Percentiles rank a stretch among this genome's conserved stretches.
Conservation (phyloP, 2,888 invertebrate species). For the Leucoma salicis region DNA sequence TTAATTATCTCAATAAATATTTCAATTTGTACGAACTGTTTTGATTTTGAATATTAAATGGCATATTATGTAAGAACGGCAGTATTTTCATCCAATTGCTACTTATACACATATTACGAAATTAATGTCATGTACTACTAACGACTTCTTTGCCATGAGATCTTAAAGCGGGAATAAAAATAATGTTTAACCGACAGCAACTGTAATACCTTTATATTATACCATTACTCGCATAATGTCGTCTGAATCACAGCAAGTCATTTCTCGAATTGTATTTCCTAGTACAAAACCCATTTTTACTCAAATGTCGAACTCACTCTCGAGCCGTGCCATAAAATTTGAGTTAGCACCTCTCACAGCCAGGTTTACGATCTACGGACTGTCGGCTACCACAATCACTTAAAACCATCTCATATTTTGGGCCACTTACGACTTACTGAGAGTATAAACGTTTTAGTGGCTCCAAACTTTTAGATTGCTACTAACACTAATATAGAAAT, state of each 20-base stretch:
- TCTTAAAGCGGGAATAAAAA: too few species aligned
- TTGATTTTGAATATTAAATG: too few species aligned
- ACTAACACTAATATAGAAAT: too few species aligned
- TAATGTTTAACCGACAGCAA: too few species aligned
- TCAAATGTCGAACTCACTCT: slow-evolving; percentile 2
- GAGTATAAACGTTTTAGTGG: neutral
- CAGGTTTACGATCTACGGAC: slow-evolving; percentile 7
- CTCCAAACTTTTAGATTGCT: neutral
- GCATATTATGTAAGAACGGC: too few species aligned
- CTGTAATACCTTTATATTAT: neutral
- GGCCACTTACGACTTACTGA: neutral
- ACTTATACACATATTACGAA: too few species aligned
- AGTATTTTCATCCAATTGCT: too few species aligned
- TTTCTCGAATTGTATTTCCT: slow-evolving; percentile 1
- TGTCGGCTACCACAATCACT: slow-evolving; percentile 6
- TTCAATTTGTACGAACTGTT: too few species aligned
- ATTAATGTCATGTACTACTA: too few species aligned
- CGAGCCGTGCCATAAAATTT: slow-evolving; percentile 9
- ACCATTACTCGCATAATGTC: neutral
- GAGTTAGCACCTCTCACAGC: slow-evolving; percentile 7
- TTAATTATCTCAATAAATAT: too few species aligned
- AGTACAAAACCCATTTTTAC: slow-evolving; percentile 1
- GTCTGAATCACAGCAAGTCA: neutral
- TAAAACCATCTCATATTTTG: slow-evolving; percentile 7
- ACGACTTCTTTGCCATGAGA: too few species aligned